Conservation (phyloP, 2,888 invertebrate genomes). For the Bugula neritina region DNA sequence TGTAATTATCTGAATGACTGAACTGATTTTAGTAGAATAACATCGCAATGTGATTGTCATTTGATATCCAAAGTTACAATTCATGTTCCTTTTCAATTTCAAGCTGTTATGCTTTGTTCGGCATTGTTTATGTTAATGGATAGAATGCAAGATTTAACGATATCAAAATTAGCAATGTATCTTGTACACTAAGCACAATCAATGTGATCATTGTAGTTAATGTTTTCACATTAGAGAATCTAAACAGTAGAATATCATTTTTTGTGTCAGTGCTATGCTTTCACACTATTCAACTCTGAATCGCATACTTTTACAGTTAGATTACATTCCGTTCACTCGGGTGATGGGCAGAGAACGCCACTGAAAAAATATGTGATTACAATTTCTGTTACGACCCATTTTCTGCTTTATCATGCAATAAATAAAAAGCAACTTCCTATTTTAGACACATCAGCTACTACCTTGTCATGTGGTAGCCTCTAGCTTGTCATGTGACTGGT, state of each 20-base stretch:
- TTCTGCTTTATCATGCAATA: too few relatives aligned
- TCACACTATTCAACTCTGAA: background rate
- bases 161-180: slow-evolving; percentile 12
- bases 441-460: too few relatives aligned
- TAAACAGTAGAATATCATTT: slow-evolving; percentile 5
- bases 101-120: too few relatives aligned
- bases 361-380: too few relatives aligned
- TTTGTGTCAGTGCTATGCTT: slow-evolving; percentile 6
- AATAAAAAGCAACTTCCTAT: too few relatives aligned
- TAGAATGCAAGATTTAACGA: slow-evolving; percentile 6
- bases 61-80: background rate
- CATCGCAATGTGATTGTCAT: slow-evolving; percentile 1
- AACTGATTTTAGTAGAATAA: background rate
- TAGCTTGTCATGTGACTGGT: too few relatives aligned
- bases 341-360: too few relatives aligned
- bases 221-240: background rate
- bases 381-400: too few relatives aligned
- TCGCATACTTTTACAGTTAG: too few relatives aligned
- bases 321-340: too few relatives aligned
- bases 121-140: background rate
- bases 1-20: slow-evolving; percentile 24
- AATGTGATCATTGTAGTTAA: background rate
- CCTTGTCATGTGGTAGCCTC: too few relatives aligned
- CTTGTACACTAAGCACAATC: background rate
- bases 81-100: background rate